Evolutionary conservation across 2,797 vertebrate genomes (phyloP), one percentile per base, ranked within the genome.

Genomic region (Macropodus opercularis): DNA sequence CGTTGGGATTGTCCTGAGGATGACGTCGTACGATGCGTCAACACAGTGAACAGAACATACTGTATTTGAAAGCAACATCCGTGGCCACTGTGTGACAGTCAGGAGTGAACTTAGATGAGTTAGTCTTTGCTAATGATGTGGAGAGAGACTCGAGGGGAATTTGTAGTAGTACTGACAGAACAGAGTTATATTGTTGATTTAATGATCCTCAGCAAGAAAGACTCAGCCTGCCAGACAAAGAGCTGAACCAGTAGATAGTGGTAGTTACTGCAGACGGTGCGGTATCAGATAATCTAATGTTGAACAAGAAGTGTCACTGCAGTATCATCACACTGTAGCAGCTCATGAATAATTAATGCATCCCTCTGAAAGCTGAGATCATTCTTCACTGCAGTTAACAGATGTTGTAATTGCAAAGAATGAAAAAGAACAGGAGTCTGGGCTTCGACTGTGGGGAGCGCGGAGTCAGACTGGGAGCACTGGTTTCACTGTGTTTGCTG

Each of bases 1-100:
- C 70, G 62, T 58, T 59, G 55, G 35, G 27, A 47, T 52, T 83
- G 43, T 79, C 78, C 51, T 1, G n/a, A 68, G 74, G 76, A 71
- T 63, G 75, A 71, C 46, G 35, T 41, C 77, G 54, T 61, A 51
- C 46, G n/a, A 55, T 36, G 29, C 62, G 44, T 56, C 43, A n/a
- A n/a, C 42, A 50, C 58, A 49, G 55, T 61, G 63, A 63, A 53
- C 34, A 72, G 49, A 72, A 55, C 5, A 15, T 27, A 42, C 62
- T 14, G 54, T 36, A 53, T 29, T 56, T n/a, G n/a, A n/a, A n/a
- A n/a, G n/a, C n/a, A n/a, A 40, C 43, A 32, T 56, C 50, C 11
- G 36, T 51, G 2, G 31, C 4, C 9, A 14, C 31, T 24, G 19
- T 47, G 17, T 38, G 39, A n/a, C 36, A 39, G 23, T 53, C 8